Evolutionary conservation across 2,888 invertebrate species (phyloP).

Genomic region (Cephalotes varians): DNA sequence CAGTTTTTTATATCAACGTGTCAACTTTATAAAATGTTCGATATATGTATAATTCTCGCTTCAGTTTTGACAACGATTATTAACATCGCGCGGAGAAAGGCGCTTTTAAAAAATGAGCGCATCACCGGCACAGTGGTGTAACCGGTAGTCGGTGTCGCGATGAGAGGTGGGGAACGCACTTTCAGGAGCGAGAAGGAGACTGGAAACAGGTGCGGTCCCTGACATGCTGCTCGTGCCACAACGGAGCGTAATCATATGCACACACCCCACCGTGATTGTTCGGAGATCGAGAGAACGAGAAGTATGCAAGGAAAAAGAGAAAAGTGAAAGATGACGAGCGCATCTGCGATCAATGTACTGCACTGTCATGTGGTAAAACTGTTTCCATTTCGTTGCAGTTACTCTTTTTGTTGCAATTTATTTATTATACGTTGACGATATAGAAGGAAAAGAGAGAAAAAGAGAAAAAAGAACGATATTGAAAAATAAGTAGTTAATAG

Average conservation of each 20-base stretch:
- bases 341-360: not conserved
- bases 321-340: slow-evolving; percentile 51
- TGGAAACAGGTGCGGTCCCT: slow-evolving; percentile 74
- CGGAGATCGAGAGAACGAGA: slow-evolving; percentile 72
- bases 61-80: slow-evolving; percentile 55
- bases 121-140: slow-evolving; percentile 57
- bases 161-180: slow-evolving; percentile 62
- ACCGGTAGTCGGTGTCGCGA: slow-evolving; percentile 41
- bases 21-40: not conserved
- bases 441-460: not conserved
- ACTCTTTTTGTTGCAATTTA: not conserved
- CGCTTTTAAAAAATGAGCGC: slow-evolving; percentile 24
- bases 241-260: slow-evolving; percentile 73
- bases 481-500: not conserved
- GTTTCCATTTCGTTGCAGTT: slow-evolving; percentile 1
- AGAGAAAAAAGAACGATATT: not conserved
- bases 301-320: slow-evolving; percentile 48
- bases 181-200: slow-evolving; percentile 65
- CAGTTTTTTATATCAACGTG: not conserved
- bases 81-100: slow-evolving; percentile 60
- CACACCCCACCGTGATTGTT: slow-evolving; percentile 80
- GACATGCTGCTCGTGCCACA: slow-evolving; percentile 78
- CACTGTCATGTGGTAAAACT: not conserved
- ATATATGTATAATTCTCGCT: not conserved
- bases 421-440: not conserved